phyloP scores from a whole-genome alignment of 2,797 vertebrate species.

The Amniataba percoides region DNA sequence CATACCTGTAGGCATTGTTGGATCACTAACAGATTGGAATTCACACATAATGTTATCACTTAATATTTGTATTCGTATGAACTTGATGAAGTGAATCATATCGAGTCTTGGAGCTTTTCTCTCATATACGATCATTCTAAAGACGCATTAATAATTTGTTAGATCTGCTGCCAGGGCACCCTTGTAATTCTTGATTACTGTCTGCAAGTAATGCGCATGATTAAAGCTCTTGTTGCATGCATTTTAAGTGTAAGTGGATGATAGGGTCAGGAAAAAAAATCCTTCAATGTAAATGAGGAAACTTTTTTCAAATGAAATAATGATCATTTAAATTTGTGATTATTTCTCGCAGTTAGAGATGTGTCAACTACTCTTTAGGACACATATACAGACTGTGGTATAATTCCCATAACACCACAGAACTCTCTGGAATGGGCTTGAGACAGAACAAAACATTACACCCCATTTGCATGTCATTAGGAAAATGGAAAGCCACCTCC shows the following conservation, averaged over 20 bases:
- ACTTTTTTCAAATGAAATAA: conserved; percentile 4
- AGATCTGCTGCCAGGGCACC: conserved; percentile 17
- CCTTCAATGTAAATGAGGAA: not conserved
- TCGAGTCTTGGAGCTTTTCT: conserved; percentile 42
- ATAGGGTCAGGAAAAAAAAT: not conserved
- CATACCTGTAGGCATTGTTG: conserved; percentile 29
- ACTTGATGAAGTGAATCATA: conserved; percentile 40
- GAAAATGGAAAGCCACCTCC: conserved; percentile 76
- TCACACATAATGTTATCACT: conserved; percentile 46
- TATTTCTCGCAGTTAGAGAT: not conserved
- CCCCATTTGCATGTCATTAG: conserved; percentile 88
- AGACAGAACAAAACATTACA: conserved; percentile 84
- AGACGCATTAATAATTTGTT: conserved; percentile 49
- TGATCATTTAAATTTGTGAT: conserved; percentile 16
- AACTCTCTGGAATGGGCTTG: conserved; percentile 75
- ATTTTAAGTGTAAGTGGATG: conserved; percentile 1
- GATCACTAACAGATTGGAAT: conserved; percentile 37
- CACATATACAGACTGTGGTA: not conserved
- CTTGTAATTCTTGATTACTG: conserved; percentile 42
- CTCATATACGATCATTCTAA: conserved; percentile 46
- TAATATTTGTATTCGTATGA: conserved; percentile 47
- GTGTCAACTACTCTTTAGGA: conserved; percentile 26
- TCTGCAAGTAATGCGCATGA: conserved; percentile 32
- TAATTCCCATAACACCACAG: conserved; percentile 59
- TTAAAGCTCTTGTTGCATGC: conserved; percentile 14